phyloP scores from a whole-genome alignment of 2,113 vertebrate species.

The Erinaceus europaeus region DNA sequence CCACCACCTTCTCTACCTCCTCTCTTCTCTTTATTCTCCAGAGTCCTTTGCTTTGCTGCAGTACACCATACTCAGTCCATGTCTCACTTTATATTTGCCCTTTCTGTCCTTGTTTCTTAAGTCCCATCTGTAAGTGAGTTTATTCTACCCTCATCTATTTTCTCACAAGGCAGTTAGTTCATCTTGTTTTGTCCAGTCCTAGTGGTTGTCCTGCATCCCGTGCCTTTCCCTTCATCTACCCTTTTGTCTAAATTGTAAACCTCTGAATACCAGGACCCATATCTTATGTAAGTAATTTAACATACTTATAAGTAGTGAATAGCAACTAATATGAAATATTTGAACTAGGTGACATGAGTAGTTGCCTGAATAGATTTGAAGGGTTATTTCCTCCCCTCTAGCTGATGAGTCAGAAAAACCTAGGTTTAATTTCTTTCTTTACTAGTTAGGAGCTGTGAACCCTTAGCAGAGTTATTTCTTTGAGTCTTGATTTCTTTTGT shows the following conservation, averaged over 20 bases:
- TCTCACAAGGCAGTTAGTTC: not conserved
- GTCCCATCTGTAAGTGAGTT: too few species aligned
- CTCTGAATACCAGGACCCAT: not conserved
- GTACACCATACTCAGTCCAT: too few species aligned
- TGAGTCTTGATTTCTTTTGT: not conserved
- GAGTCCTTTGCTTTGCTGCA: too few species aligned
- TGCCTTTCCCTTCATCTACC: too few species aligned
- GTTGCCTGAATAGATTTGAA: not conserved
- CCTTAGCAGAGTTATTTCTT: not conserved
- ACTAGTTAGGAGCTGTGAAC: not conserved
- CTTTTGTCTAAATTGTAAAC: constrained; percentile 32
- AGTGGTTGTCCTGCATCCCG: too few species aligned
- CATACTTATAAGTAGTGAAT: not conserved
- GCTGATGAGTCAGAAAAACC: constrained; percentile 8
- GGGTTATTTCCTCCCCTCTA: not conserved
- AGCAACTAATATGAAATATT: not conserved
- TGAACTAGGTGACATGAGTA: not conserved
- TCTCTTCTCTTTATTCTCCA: too few species aligned
- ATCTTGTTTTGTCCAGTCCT: not conserved
- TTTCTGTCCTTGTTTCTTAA: too few species aligned
- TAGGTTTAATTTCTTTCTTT: not conserved
- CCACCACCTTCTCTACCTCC: too few species aligned
- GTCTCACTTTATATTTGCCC: too few species aligned
- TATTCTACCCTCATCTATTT: not conserved
- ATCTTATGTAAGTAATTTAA: not conserved